Conservation (phyloP, 2,888 invertebrate genomes). For the Drosophila barbarae region DNA sequence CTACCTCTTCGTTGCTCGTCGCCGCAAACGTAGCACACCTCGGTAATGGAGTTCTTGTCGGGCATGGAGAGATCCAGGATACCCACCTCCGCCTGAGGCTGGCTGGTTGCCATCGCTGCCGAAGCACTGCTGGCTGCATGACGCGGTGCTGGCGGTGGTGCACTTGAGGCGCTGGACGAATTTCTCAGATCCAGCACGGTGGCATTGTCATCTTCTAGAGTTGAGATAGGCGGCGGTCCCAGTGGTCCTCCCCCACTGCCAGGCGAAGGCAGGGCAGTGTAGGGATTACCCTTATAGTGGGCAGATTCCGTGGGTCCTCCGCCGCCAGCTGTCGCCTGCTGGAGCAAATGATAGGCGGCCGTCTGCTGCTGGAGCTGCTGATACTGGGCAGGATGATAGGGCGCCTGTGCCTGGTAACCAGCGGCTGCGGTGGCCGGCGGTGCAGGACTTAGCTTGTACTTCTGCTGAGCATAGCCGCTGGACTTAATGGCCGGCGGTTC, state of each 20-base stretch:
- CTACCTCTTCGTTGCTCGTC: slow-evolving; percentile 92
- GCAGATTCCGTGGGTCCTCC: slow-evolving; percentile 51
- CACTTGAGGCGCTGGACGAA: slow-evolving; percentile 44
- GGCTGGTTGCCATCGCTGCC: slow-evolving; percentile 56
- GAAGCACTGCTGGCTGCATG: neutral
- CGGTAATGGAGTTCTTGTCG: slow-evolving; percentile 93
- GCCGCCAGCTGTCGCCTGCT: slow-evolving; percentile 52
- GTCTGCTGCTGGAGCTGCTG: slow-evolving; percentile 68
- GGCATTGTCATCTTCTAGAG: slow-evolving; percentile 71
- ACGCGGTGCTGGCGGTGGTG: slow-evolving; percentile 32
- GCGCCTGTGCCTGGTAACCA: slow-evolving; percentile 43
- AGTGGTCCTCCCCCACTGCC: slow-evolving; percentile 20
- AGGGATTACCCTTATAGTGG: slow-evolving; percentile 69
- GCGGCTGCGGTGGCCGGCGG: slow-evolving; percentile 19
- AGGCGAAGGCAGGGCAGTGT: slow-evolving; percentile 59
- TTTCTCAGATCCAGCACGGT: slow-evolving; percentile 80
- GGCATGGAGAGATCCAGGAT: slow-evolving; percentile 95
- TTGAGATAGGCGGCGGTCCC: slow-evolving; percentile 42
- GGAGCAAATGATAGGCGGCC: slow-evolving; percentile 72
- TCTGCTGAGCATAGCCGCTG: slow-evolving; percentile 77
- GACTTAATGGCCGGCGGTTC: slow-evolving; percentile 48
- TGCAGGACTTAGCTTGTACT: slow-evolving; percentile 73
- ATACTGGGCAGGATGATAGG: slow-evolving; percentile 63
- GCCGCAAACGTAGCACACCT: slow-evolving; percentile 94
- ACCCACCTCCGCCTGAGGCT: slow-evolving; percentile 83